Base-by-base conservation (phyloP, 1,140 invertebrate species). In the Drosophila willistoni region DNA sequence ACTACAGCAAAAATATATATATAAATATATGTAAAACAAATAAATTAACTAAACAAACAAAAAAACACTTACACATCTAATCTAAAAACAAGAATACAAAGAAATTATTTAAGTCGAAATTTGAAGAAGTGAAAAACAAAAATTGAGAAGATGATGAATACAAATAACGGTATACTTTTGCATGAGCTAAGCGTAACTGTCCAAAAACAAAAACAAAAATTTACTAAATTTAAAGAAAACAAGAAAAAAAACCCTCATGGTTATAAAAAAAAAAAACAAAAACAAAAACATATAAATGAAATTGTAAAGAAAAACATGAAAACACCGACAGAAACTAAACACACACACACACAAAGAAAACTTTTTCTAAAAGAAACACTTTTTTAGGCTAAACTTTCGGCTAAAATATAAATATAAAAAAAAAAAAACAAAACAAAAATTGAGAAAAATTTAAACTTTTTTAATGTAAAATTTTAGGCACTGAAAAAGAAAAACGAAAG, bases 41-140 rank as follows among this genome's bases (percentile, higher is more conserved):
- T 47, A 25, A 4, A 47, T 47, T 47, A 47, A 47, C 44, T 57
- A 60, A 65, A 56, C 63, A 33, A 57, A 55, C 63, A 61, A 65
- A 56, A 66, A 33, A 57, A 55, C 63, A 61, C 39, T 62, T 68
- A 80, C 64, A 73, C 44, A 68, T 75, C 71, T 86, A 81, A 74
- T 72, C 73, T 74, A 71, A 84, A 84, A 77, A 83, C 68, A 80
- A 75, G 78, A 81, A 85, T 90, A 74, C 81, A 90, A 85, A 90
- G 85, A 89, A 90, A 89, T 90, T 90, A 90, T 90, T 90, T 85
- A 90, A 85, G 85, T 69, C 81, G 85, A 70, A 70, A 84, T 81
- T 85, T 89, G 64, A 81, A 56, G 47, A 77, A 29, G 29, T 29
- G 29, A 29, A 54, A 74, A 84, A 68, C 63, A 71, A 71, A 68